Conservation (phyloP, 1,140 invertebrate species). For the Parasteatoda tepidariorum region DNA sequence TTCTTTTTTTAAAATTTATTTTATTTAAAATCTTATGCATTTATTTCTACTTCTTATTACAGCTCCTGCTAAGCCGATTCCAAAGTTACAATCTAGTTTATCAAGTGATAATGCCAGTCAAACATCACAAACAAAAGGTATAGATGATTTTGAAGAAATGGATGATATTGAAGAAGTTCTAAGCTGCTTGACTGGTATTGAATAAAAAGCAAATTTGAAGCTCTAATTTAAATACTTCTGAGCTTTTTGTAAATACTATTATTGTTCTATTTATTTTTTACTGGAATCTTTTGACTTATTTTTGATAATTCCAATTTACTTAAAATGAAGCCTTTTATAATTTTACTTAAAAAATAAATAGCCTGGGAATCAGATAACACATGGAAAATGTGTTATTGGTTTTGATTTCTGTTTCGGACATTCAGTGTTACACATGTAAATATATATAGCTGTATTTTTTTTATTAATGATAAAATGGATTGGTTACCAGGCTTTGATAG, state of each 20-base stretch:
- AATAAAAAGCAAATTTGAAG: slow-evolving; percentile 7
- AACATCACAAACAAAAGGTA: not conserved
- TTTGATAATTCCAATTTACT: too few species aligned
- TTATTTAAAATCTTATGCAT: too few species aligned
- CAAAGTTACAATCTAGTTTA: not conserved
- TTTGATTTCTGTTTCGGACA: too few species aligned
- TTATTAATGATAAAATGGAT: too few species aligned
- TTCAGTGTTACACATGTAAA: too few species aligned
- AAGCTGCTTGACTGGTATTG: slow-evolving; percentile 8
- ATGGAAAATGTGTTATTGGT: too few species aligned
- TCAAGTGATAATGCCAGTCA: not conserved
- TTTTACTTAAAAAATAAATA: too few species aligned
- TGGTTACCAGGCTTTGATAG: too few species aligned
- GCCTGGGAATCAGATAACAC: too few species aligned
- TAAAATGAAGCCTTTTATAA: too few species aligned
- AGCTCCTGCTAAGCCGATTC: not conserved
- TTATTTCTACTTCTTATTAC: not conserved
- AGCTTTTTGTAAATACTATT: not conserved
- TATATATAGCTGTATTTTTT: too few species aligned
- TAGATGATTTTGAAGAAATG: slow-evolving; percentile 40
- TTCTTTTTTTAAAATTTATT: too few species aligned
- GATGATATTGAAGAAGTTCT: slow-evolving; percentile 43
- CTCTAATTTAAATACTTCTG: not conserved
- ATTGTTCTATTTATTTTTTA: not conserved
- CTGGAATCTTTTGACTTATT: not conserved